Conservation (phyloP, 2,888 invertebrate genomes). For the Lithodes maja region DNA sequence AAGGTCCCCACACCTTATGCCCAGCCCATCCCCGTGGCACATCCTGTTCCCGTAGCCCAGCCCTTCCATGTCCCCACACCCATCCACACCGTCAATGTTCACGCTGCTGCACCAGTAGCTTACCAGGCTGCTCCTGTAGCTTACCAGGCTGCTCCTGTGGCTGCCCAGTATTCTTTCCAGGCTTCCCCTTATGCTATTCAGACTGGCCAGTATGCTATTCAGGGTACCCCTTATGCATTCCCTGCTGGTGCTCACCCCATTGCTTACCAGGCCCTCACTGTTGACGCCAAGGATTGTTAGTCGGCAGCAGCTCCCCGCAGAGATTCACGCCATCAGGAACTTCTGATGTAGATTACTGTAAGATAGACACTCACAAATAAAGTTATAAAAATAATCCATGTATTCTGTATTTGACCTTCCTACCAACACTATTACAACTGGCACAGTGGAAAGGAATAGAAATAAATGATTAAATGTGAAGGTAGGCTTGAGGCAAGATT, state of each 20-base stretch:
- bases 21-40: constrained; percentile 52
- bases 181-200: not conserved
- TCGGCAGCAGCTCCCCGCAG: constrained; percentile 7
- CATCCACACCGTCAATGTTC: constrained; percentile 45
- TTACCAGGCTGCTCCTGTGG: not conserved
- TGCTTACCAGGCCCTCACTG: not conserved
- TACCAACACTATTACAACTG: too few relatives aligned
- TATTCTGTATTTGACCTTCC: too few relatives aligned
- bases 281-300: constrained; percentile 16
- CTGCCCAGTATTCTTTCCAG: not conserved
- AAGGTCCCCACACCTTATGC: constrained; percentile 63
- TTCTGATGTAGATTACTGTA: constrained; percentile 47
- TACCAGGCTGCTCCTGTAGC: constrained; percentile 15
- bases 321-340: constrained; percentile 50
- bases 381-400: not conserved
- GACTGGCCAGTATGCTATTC: not conserved
- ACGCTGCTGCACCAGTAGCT: constrained; percentile 23
- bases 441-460: too few relatives aligned
- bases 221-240: not conserved
- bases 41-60: constrained; percentile 50
- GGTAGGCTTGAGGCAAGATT: too few relatives aligned
- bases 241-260: constrained; percentile 1
- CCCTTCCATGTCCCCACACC: constrained; percentile 32
- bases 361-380: constrained; percentile 8
- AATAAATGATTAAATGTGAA: too few relatives aligned